phyloP scores from a whole-genome alignment of 2,797 vertebrate genomes.

The Characodon lateralis region DNA sequence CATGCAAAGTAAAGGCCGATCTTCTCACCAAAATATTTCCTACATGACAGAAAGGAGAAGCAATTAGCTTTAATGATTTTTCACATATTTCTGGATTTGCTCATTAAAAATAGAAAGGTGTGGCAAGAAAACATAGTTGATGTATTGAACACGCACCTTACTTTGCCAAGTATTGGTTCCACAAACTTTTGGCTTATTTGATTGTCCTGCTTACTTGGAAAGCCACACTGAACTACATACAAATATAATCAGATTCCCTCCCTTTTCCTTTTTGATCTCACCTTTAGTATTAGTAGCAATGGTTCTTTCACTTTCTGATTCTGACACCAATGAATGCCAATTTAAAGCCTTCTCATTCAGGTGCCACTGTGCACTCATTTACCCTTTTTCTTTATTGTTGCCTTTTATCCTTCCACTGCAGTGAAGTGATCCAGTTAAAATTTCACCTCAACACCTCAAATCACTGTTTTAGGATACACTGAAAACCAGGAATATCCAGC shows the following conservation, averaged over 20 bases:
- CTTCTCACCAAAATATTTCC: constrained; percentile 99
- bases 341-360: no score
- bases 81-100: background rate
- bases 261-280: no score
- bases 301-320: no score
- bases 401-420: background rate
- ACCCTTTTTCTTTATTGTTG: no score
- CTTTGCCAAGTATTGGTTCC: background rate
- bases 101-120: background rate
- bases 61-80: background rate
- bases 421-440: background rate
- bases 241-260: no score
- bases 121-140: background rate
- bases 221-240: no score
- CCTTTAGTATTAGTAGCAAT: no score
- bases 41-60: constrained; percentile 53
- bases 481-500: no score
- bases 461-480: no score
- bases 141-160: background rate
- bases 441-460: no score
- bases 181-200: background rate
- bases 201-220: background rate
- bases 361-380: no score
- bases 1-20: constrained; percentile 98
- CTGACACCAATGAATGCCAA: no score